Conservation (phyloP, 1,140 invertebrate genomes). For the Chrysopa pallens region DNA sequence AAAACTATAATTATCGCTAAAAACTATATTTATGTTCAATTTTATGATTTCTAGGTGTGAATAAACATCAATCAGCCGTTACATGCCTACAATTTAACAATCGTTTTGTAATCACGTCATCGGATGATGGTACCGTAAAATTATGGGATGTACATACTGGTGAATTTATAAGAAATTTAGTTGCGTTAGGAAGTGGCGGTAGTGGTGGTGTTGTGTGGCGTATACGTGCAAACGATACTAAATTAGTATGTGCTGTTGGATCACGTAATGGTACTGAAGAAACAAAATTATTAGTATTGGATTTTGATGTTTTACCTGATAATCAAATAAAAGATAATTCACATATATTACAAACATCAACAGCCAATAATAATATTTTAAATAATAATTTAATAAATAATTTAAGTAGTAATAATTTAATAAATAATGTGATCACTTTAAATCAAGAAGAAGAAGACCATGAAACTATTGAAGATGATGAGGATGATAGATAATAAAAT, state of each 20-base stretch:
- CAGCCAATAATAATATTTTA: too few species aligned
- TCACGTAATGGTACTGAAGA: constrained; percentile 97
- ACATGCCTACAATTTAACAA: constrained; percentile 96
- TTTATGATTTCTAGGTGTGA: constrained; percentile 42
- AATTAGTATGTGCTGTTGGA: constrained; percentile 94
- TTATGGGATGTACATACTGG: constrained; percentile 94
- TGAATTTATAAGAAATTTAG: constrained; percentile 90
- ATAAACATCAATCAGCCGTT: constrained; percentile 95
- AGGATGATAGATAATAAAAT: too few species aligned
- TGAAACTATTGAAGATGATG: too few species aligned
- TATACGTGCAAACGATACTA: constrained; percentile 87
- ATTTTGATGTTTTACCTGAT: constrained; percentile 61
- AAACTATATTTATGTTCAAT: background rate
- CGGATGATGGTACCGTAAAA: constrained; percentile 97
- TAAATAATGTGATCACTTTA: too few species aligned
- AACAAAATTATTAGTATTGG: constrained; percentile 92
- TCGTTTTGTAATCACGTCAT: constrained; percentile 97
- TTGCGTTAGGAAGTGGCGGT: constrained; percentile 84
- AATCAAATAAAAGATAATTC: too few species aligned
- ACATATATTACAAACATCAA: too few species aligned
- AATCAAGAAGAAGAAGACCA: too few species aligned
- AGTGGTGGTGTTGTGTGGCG: constrained; percentile 98
- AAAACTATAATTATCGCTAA: too few species aligned
- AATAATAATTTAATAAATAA: too few species aligned
- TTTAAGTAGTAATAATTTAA: too few species aligned